These are phyloP conservation scores for Craterocephalus amniculus DNA, from an alignment of 2,797 vertebrate genomes.

Conservation along the genomic window DNA sequence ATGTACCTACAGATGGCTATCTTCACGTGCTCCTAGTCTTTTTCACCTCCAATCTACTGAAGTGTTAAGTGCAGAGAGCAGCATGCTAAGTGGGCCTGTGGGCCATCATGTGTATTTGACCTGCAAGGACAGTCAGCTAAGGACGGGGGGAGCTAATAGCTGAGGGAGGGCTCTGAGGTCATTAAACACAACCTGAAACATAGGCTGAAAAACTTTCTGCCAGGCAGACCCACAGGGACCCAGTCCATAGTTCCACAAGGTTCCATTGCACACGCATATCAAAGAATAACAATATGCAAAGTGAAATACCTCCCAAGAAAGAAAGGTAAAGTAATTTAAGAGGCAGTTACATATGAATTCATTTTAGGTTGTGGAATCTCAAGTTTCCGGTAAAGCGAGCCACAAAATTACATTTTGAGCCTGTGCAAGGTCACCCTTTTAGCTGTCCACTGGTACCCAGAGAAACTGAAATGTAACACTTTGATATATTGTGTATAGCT, in stretches of 20 bases:
- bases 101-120: conserved; percentile 64
- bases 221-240: conserved; percentile 54
- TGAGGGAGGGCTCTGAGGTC: conserved; percentile 72
- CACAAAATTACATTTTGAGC: conserved; percentile 47
- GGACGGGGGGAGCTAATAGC: conserved; percentile 69
- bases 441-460: conserved; percentile 11
- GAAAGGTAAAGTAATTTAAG: conserved; percentile 51
- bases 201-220: conserved; percentile 62
- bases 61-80: conserved; percentile 25
- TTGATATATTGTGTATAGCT: conserved; percentile 1
- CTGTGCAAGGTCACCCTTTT: conserved; percentile 17
- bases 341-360: conserved; percentile 44
- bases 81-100: conserved; percentile 57
- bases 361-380: conserved; percentile 38
- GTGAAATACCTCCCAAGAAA: conserved; percentile 53
- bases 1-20: conserved; percentile 5
- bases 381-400: conserved; percentile 45
- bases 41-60: conserved; percentile 31
- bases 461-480: conserved; percentile 22
- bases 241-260: conserved; percentile 35
- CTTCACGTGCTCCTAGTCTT: conserved; percentile 17
- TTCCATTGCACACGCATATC: conserved; percentile 49
- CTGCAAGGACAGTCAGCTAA: conserved; percentile 68
- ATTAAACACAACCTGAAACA: conserved; percentile 69
- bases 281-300: conserved; percentile 60